Percentiles rank a stretch among this genome's conserved stretches.
Evolutionary conservation across 2,888 invertebrate genomes (phyloP).

Genomic region (Chrysolina oricalcia): DNA sequence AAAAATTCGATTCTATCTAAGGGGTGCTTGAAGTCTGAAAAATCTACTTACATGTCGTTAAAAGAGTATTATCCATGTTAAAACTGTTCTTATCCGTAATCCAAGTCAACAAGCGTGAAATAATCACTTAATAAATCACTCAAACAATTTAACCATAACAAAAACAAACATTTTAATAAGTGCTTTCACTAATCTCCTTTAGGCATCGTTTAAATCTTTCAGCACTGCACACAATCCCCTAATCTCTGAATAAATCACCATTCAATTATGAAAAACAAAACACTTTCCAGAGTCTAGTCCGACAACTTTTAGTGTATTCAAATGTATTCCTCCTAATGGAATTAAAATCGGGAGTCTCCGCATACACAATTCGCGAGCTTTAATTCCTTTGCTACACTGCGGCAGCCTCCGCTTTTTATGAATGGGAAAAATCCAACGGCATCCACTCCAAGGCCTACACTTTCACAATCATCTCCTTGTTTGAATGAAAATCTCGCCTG

Average conservation of each 20-base stretch:
- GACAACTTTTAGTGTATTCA: slow-evolving; percentile 35
- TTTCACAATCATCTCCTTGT: slow-evolving; percentile 38
- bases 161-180: slow-evolving; percentile 54
- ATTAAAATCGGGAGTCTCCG: slow-evolving; percentile 39
- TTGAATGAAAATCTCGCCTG: slow-evolving; percentile 32
- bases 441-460: slow-evolving; percentile 39
- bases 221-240: slow-evolving; percentile 51
- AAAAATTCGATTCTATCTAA: too few species aligned
- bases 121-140: slow-evolving; percentile 54
- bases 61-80: slow-evolving; percentile 51
- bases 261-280: slow-evolving; percentile 46
- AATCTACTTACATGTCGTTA: slow-evolving; percentile 52
- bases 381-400: slow-evolving; percentile 21
- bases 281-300: slow-evolving; percentile 44
- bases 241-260: slow-evolving; percentile 52
- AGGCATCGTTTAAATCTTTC: slow-evolving; percentile 53
- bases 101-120: slow-evolving; percentile 51
- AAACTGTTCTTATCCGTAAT: slow-evolving; percentile 50
- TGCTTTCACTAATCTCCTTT: slow-evolving; percentile 49
- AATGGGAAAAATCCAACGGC: slow-evolving; percentile 42
- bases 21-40: neutral
- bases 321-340: slow-evolving; percentile 44
- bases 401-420: slow-evolving; percentile 37
- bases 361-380: too few species aligned
- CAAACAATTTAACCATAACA: slow-evolving; percentile 55